A percentile compares a stretch with the other conserved stretches of the same genome.
Conservation (phyloP, 2,888 invertebrate genomes). For the Alviniconcha strummeri region DNA sequence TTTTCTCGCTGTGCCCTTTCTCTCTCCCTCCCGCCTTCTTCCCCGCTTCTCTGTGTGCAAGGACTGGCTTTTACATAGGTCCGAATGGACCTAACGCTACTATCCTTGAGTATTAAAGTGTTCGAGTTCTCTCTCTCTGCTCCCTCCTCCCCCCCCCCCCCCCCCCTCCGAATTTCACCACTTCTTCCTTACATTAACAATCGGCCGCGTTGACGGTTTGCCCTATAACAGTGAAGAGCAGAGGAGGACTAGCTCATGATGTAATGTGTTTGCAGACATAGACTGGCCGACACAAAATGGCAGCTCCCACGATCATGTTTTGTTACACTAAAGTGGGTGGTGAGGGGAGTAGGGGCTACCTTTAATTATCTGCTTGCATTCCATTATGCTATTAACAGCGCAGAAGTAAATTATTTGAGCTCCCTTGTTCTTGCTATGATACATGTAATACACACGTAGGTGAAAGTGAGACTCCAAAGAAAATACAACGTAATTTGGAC, state of each 20-base stretch:
- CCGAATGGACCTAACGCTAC: too few relatives aligned
- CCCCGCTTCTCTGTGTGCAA: neutral
- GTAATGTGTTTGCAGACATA: neutral
- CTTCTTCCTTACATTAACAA: too few relatives aligned
- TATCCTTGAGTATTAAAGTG: too few relatives aligned
- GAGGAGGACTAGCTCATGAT: neutral
- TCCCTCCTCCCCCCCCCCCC: neutral
- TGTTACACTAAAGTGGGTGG: too few relatives aligned
- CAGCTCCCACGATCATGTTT: neutral
- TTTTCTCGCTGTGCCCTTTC: neutral
- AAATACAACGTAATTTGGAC: neutral
- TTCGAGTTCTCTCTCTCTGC: neutral
- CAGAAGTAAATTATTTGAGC: too few relatives aligned
- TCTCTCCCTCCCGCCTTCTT: neutral
- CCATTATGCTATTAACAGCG: too few relatives aligned
- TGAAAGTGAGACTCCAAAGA: neutral
- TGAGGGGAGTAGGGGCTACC: too few relatives aligned
- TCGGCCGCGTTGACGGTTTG: neutral
- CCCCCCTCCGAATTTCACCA: too few relatives aligned
- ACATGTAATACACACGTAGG: neutral
- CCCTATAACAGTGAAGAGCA: neutral
- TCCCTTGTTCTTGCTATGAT: too few relatives aligned
- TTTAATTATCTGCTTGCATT: too few relatives aligned
- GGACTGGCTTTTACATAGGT: too few relatives aligned
- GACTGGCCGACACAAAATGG: neutral